Evolutionary conservation across 2,797 vertebrate genomes (phyloP).

Genomic region (Sebastes taczanowskii): DNA sequence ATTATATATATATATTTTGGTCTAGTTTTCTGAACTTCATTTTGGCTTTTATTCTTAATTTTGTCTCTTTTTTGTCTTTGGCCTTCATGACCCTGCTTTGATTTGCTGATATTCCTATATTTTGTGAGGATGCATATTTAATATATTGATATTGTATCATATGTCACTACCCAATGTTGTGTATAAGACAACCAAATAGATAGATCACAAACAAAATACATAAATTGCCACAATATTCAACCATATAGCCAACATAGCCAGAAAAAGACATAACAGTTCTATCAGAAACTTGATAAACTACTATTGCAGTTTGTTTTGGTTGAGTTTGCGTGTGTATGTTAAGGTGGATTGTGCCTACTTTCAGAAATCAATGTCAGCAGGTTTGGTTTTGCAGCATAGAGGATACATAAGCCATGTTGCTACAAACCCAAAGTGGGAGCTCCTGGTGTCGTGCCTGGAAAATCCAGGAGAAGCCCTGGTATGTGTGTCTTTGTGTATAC

Average conservation of each 20-base stretch:
- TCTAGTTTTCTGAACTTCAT: too few species aligned
- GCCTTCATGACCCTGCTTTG: background rate
- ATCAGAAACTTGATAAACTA: background rate
- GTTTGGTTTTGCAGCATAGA: constrained; percentile 2
- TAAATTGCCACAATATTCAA: background rate
- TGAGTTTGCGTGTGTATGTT: too few species aligned
- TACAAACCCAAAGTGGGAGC: constrained; percentile 17
- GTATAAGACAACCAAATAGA: background rate
- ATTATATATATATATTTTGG: background rate
- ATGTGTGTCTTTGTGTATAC: constrained; percentile 61
- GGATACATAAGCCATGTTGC: constrained; percentile 8
- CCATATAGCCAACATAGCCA: background rate
- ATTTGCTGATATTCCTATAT: background rate
- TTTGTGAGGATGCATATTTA: background rate
- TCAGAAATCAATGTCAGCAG: constrained; percentile 6
- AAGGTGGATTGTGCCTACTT: background rate
- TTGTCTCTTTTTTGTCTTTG: background rate
- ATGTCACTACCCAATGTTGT: background rate
- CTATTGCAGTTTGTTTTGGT: background rate
- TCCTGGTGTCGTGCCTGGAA: constrained; percentile 22
- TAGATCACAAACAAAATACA: background rate
- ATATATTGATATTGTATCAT: too few species aligned
- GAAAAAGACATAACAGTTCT: background rate
- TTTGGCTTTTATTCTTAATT: background rate
- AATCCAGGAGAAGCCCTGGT: constrained; percentile 38